These are phyloP conservation scores for Amphiura filiformis DNA, from an alignment of 35 echinoderm and acorn worm genomes.

Conservation along the genomic window DNA sequence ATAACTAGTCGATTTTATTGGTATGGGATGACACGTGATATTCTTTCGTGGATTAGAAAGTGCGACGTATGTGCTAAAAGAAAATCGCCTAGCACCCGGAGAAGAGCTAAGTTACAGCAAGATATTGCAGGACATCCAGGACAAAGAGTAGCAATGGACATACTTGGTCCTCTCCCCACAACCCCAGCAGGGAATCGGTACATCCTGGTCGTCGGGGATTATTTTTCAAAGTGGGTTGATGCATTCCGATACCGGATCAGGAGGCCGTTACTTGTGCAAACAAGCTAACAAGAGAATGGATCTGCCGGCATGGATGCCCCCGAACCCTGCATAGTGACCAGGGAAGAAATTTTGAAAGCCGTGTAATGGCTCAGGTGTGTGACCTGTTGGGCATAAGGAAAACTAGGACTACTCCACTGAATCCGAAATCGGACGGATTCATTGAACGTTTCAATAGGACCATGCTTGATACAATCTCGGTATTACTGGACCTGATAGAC, in stretches of 20 bases:
- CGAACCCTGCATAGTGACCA: constrained; percentile 27
- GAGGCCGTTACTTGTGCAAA: constrained; percentile 16
- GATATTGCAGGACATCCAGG: constrained; percentile 13
- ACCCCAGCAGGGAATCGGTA: constrained; percentile 13
- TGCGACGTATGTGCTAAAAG: constrained; percentile 1
- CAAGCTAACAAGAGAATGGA: not conserved
- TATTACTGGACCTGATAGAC: constrained; percentile 14
- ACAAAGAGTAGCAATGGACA: constrained; percentile 36
- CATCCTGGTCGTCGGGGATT: constrained; percentile 39
- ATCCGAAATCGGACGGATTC: constrained; percentile 62
- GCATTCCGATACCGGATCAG: constrained; percentile 55
- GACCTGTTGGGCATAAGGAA: constrained; percentile 42
- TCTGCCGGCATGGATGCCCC: not conserved
- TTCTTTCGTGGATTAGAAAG: not conserved
- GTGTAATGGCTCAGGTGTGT: constrained; percentile 43
- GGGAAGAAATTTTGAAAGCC: constrained; percentile 65
- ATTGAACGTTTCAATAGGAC: constrained; percentile 55
- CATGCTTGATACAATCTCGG: constrained; percentile 8
- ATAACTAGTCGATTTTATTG: not conserved
- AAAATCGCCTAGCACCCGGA: not conserved
- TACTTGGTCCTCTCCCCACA: constrained; percentile 26
- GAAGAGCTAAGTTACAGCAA: constrained; percentile 11
- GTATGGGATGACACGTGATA: not conserved
- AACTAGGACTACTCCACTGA: constrained; percentile 64
- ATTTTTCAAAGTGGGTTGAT: constrained; percentile 77